Base-by-base conservation (phyloP, 2,797 vertebrate species). In the Alca torda region DNA sequence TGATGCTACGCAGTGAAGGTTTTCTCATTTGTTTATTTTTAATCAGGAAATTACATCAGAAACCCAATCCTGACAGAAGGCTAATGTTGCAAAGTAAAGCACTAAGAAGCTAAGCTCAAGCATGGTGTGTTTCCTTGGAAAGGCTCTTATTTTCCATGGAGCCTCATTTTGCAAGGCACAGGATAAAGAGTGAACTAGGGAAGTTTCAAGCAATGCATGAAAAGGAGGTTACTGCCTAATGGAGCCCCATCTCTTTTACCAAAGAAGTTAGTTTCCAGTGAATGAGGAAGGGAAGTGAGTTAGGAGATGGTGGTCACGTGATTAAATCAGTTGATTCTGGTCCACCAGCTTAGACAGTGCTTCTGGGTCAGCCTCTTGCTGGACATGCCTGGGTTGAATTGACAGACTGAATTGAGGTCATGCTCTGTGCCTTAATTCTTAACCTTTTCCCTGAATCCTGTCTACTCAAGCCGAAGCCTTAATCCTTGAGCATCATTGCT, bases 271-370 rank as follows among this genome's bases (percentile, higher is more conserved):
- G 4, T 77, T 73, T 80, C 19, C 45, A 50, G n/a, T 57, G 37
- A 74, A 41, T 9, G 54, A 87, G 59, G 35, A 10, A 83, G 25
- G 10, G 5, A 57, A 48, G 11, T 18, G 10, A 14, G 57, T 85
- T 48, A 60, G 64, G 63, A 61, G 35, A 10, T 20, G n/a, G 20
- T 17, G 45, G 31, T 11, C 3, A 0, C 6, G 2, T 25, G 15
- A 63, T 4, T 31, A 26, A 76, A 48, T 8, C 0, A 0, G 4
- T 19, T 31, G 26, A 43, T 78, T 86, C 35, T 43, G 39, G 6
- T 67, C 72, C 89, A 56, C 25, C 23, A 23, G 10, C 7, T 37
- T 65, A 31, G 16, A 67, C n/a, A 16, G 26, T 26, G 43, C 18
- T 74, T 63, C 45, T 81, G 43, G 15, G 33, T 51, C 39, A 46